Percentiles rank a stretch among this genome's conserved stretches.
phyloP scores from a whole-genome alignment of 2,113 vertebrate species.

The Crotalus viridis region DNA sequence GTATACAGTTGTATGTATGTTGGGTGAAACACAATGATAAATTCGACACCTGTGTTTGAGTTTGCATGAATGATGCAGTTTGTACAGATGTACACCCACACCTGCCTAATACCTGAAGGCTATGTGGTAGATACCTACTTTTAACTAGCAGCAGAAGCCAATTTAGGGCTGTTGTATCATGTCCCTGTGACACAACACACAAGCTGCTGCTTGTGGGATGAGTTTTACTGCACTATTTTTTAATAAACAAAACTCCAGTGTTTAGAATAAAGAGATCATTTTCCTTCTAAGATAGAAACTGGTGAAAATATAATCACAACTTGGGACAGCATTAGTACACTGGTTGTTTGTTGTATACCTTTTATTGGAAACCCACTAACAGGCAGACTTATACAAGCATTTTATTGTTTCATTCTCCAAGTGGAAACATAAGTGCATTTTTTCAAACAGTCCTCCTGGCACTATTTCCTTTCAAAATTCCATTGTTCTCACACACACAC shows the following conservation, averaged over 20 bases:
- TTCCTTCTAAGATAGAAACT: background rate
- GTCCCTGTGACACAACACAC: too few relatives aligned
- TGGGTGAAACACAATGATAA: background rate
- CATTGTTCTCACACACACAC: too few relatives aligned
- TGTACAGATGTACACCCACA: background rate
- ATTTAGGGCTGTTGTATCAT: background rate
- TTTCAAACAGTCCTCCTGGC: too few relatives aligned
- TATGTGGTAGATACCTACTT: background rate
- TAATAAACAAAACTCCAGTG: background rate
- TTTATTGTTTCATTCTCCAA: background rate
- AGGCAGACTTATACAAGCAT: background rate
- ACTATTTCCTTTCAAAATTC: too few relatives aligned
- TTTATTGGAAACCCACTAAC: background rate
- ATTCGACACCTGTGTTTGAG: background rate
- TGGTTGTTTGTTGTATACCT: background rate
- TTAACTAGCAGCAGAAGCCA: background rate
- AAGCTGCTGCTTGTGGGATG: background rate
- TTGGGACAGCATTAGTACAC: background rate
- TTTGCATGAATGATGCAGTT: background rate
- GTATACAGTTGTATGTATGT: background rate
- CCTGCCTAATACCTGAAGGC: background rate
- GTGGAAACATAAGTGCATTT: background rate
- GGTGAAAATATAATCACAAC: background rate
- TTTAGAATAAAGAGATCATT: background rate
- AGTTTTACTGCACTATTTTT: background rate